These are phyloP conservation scores for Heliconius himera DNA, from an alignment of 1,140 invertebrate genomes.

Conservation along the genomic window DNA sequence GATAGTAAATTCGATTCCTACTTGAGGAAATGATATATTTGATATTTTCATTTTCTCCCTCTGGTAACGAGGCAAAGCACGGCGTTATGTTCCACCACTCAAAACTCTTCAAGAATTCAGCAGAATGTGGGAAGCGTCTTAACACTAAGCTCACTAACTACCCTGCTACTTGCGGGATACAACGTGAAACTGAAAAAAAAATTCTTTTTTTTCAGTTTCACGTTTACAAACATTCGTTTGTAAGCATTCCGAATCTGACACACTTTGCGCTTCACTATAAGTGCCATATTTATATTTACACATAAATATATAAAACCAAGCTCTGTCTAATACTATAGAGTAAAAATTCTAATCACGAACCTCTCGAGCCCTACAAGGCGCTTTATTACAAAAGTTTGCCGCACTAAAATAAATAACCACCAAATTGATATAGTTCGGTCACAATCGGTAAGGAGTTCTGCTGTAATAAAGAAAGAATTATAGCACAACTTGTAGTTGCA, in stretches of 20 bases:
- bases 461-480: constrained; percentile 5
- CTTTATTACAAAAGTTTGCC: constrained; percentile 12
- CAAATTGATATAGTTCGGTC: constrained; percentile 12
- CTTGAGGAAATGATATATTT: not conserved
- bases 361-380: not conserved
- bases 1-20: not conserved
- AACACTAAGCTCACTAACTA: not conserved
- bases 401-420: constrained; percentile 9
- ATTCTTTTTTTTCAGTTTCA: too few species aligned
- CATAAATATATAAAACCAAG: not conserved
- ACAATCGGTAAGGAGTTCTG: constrained; percentile 9
- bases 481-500: not conserved
- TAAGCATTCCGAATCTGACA: too few species aligned
- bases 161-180: not conserved
- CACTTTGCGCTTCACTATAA: too few species aligned
- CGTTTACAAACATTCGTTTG: too few species aligned
- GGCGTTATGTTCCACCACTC: not conserved
- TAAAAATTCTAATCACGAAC: constrained; percentile 10
- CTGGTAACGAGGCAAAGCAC: not conserved
- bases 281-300: too few species aligned
- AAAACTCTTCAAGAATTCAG: not conserved
- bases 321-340: not conserved
- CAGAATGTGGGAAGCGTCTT: not conserved
- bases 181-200: not conserved
- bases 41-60: not conserved